A percentile compares a stretch with the other conserved stretches of the same genome.
These are phyloP conservation scores for Lithophane socia DNA, from an alignment of 2,888 invertebrate species.

Conservation along the genomic window DNA sequence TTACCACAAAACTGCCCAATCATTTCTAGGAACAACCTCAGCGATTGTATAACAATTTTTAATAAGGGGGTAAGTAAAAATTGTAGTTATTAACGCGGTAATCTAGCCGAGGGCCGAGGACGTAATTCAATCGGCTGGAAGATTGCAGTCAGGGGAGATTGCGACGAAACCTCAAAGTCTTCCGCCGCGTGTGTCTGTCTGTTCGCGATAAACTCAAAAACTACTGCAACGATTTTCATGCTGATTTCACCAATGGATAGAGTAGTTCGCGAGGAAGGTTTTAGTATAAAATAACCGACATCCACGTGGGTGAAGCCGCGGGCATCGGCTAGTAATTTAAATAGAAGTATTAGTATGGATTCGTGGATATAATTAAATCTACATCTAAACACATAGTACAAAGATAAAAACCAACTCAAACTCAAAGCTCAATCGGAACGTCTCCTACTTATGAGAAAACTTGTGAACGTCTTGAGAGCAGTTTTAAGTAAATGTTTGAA, in stretches of 20 bases:
- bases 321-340: too few relatives aligned
- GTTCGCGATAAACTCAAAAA: too few relatives aligned
- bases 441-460: conserved; percentile 45
- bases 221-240: too few relatives aligned
- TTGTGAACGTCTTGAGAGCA: conserved; percentile 22
- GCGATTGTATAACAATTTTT: conserved; percentile 50
- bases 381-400: neutral
- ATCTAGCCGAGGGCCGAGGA: conserved; percentile 40
- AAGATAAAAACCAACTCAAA: conserved; percentile 35
- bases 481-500: conserved; percentile 52
- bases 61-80: conserved; percentile 55
- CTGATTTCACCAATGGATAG: too few relatives aligned
- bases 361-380: neutral
- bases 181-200: too few relatives aligned
- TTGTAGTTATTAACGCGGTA: conserved; percentile 57
- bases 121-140: conserved; percentile 55
- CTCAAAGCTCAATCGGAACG: conserved; percentile 23
- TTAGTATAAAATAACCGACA: too few relatives aligned
- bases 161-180: neutral
- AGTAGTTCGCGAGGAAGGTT: too few relatives aligned
- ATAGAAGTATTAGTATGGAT: neutral
- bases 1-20: neutral
- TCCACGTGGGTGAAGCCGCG: too few relatives aligned
- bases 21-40: neutral
- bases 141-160: conserved; percentile 53